phyloP scores from a whole-genome alignment of 1,140 invertebrate species.

The Lepidurus arcticus region DNA sequence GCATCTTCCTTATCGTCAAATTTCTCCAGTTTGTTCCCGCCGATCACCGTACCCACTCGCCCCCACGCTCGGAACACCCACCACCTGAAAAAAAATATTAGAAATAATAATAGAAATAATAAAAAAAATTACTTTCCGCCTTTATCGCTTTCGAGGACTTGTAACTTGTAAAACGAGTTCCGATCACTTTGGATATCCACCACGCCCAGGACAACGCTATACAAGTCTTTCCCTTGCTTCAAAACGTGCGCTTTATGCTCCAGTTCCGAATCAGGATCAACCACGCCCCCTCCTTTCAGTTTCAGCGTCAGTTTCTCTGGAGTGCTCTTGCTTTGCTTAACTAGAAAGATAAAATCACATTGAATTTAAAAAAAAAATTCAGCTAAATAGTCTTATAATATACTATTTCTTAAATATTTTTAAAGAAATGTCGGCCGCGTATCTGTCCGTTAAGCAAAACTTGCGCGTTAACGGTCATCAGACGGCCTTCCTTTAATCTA shows the following conservation, averaged over 20 bases:
- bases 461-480: conserved; percentile 37
- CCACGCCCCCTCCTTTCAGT: conserved; percentile 76
- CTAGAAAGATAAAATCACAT: not conserved
- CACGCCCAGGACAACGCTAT: conserved; percentile 68
- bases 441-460: conserved; percentile 35
- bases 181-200: conserved; percentile 79
- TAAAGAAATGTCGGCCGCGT: conserved; percentile 29
- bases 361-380: not conserved
- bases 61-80: conserved; percentile 91
- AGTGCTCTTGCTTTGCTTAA: conserved; percentile 25
- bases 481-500: conserved; percentile 36
- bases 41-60: conserved; percentile 88
- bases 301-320: conserved; percentile 60
- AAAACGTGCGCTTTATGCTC: conserved; percentile 77
- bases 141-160: conserved; percentile 73
- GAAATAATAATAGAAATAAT: not conserved
- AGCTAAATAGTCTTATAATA: too few species aligned
- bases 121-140: conserved; percentile 50
- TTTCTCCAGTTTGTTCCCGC: conserved; percentile 67
- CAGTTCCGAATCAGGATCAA: conserved; percentile 82
- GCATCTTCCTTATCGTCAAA: conserved; percentile 54
- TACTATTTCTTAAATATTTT: too few species aligned
- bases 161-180: conserved; percentile 94
- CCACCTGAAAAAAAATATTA: conserved; percentile 50
- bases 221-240: conserved; percentile 54